Base-by-base conservation (phyloP, 2,888 invertebrate species). In the Syrista parreyssii region DNA sequence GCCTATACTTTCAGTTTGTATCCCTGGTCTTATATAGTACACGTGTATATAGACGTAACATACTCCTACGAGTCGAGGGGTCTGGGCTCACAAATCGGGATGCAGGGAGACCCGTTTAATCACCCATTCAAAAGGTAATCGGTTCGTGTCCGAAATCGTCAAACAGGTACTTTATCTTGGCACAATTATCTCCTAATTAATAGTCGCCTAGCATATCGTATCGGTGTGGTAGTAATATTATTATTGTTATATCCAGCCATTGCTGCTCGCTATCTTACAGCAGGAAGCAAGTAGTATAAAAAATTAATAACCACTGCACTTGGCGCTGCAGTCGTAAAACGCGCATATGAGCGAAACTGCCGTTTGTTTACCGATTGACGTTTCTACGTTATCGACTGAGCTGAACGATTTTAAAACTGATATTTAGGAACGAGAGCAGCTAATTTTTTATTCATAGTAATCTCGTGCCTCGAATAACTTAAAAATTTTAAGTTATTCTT, bases 111-210 rank as follows among this genome's bases (percentile, higher is more conserved):
- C 33, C 33, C 71, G 71, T 71, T 71, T 71, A 71, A 71, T 71
- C 71, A 71, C 33, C 31, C 71, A 71, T 71, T 71, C 71, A 71
- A 71, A 31, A 71, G 75, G 75, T 82, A 82, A 84, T 83, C 81
- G 81, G 82, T 75, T 84, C 80, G 84, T 82, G 83, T 84, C 82
- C 81, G 78, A 84, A 82, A 82, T 83, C 81, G 81, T 82, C 82
- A 77, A 83, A 83, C 82, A 79, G 30, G 33, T 55, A 33, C 78
- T 72, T 40, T 85, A 84, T 87, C 84, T 79, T 78, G 75, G 77
- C 76, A 69, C 83, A 84, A 86, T 87, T 86, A 86, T 87, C 86
- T 82, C 79, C 82, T 86, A 86, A 88, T 88, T 88, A 86, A 86
- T 85, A 84, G 84, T 82, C 86, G 81, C 87, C 86, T 87, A 85